A percentile compares a stretch with the other conserved stretches of the same genome.
Conservation (phyloP, 92 coral and sea anemone species). For the Actinernus sp. region DNA sequence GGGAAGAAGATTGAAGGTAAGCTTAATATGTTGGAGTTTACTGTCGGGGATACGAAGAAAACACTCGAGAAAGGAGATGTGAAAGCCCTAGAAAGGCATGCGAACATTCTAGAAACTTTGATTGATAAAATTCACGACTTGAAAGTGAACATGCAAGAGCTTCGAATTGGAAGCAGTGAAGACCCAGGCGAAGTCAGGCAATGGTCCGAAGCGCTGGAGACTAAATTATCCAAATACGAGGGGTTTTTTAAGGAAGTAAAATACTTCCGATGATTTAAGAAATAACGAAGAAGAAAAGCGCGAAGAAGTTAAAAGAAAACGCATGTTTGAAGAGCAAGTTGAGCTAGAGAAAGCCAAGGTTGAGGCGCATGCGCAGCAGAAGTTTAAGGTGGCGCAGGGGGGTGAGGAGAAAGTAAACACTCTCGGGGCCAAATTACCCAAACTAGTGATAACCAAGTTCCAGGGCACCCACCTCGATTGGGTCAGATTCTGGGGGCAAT, state of each 20-base stretch:
- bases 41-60: too few relatives aligned
- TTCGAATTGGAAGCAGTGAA: conserved; percentile 15
- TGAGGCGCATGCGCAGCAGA: too few relatives aligned
- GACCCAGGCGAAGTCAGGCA: conserved; percentile 6
- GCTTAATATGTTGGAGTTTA: conserved; percentile 29
- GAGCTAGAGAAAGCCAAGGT: conserved; percentile 29
- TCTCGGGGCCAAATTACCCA: conserved; percentile 38
- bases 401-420: conserved; percentile 3
- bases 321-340: conserved; percentile 7
- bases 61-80: conserved; percentile 11
- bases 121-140: conserved; percentile 40
- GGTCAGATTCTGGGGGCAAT: conserved; percentile 59
- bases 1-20: conserved; percentile 41
- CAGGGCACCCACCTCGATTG: conserved; percentile 64
- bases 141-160: conserved; percentile 36
- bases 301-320: conserved; percentile 22
- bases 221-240: conserved; percentile 11
- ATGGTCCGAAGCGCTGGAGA: conserved; percentile 10
- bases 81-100: conserved; percentile 46
- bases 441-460: conserved; percentile 51
- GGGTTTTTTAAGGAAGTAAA: conserved; percentile 7
- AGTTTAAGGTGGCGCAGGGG: conserved; percentile 3
- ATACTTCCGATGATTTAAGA: neutral
- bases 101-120: conserved; percentile 16
- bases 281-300: conserved; percentile 2